phyloP scores from a whole-genome alignment of 2,113 vertebrate species.

The Phodopus roborovskii region DNA sequence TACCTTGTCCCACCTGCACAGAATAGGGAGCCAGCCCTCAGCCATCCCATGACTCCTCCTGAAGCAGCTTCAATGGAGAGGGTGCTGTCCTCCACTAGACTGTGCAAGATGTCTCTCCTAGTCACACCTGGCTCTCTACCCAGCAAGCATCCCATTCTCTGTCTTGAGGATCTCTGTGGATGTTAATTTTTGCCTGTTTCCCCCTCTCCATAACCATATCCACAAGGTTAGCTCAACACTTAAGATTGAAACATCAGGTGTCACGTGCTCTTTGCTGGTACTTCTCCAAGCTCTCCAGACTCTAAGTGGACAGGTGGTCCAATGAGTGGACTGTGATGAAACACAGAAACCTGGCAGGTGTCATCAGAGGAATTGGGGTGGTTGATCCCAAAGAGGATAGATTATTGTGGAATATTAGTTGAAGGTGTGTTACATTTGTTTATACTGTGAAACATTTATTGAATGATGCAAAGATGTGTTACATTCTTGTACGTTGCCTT shows the following conservation, averaged over 20 bases:
- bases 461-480: not conserved
- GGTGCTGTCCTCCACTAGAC: not conserved
- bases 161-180: not conserved
- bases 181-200: not conserved
- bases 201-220: not conserved
- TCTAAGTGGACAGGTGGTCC: not conserved
- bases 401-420: not conserved
- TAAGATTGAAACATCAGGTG: not conserved
- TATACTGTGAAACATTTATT: not conserved
- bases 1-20: not conserved
- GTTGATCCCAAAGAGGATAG: not conserved
- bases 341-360: not conserved
- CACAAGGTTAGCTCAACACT: not conserved
- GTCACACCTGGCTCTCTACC: not conserved
- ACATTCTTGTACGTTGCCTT: not conserved
- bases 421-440: not conserved
- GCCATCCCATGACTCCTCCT: not conserved
- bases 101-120: not conserved
- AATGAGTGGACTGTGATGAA: not conserved
- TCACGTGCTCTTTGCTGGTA: accelerated
- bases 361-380: accelerated
- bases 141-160: not conserved
- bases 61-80: not conserved
- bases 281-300: not conserved
- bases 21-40: not conserved